A percentile compares a stretch with the other conserved stretches of the same genome.
These are phyloP conservation scores for Crocodylus rhombifer DNA, from an alignment of 2,797 vertebrate genomes.

Conservation along the genomic window DNA sequence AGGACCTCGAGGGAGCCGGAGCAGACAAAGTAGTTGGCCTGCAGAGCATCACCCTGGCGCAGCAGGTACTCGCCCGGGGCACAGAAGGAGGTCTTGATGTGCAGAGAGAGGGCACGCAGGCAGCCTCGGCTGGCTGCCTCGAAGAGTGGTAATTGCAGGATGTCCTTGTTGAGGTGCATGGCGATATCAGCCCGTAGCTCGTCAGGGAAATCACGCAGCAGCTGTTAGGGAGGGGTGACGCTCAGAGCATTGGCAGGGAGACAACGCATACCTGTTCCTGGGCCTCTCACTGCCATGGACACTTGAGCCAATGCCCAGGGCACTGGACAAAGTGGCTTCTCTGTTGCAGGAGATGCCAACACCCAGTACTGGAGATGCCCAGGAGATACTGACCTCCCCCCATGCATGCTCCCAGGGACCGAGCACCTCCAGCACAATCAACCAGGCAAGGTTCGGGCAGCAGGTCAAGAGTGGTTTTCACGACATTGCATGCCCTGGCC, in stretches of 20 bases:
- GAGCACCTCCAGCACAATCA: neutral
- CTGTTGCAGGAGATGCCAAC: neutral
- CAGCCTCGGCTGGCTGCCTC: constrained; percentile 93
- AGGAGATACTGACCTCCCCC: neutral
- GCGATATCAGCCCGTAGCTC: constrained; percentile 94
- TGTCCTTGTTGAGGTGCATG: constrained; percentile 97
- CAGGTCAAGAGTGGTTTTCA: no score
- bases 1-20: constrained; percentile 96
- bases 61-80: constrained; percentile 95
- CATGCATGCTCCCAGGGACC: neutral
- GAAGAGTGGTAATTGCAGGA: constrained; percentile 94
- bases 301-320: neutral
- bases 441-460: no score
- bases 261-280: neutral
- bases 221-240: constrained; percentile 71
- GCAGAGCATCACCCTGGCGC: constrained; percentile 93
- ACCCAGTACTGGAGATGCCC: no score
- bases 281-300: neutral
- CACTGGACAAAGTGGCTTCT: neutral
- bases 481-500: no score
- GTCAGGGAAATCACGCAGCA: constrained; percentile 95
- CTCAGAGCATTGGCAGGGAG: neutral
- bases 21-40: constrained; percentile 95
- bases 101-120: constrained; percentile 93
- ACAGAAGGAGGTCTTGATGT: constrained; percentile 96